Evolutionary conservation across 1,140 invertebrate genomes (phyloP).

Genomic region (Oryctes rhinoceros): DNA sequence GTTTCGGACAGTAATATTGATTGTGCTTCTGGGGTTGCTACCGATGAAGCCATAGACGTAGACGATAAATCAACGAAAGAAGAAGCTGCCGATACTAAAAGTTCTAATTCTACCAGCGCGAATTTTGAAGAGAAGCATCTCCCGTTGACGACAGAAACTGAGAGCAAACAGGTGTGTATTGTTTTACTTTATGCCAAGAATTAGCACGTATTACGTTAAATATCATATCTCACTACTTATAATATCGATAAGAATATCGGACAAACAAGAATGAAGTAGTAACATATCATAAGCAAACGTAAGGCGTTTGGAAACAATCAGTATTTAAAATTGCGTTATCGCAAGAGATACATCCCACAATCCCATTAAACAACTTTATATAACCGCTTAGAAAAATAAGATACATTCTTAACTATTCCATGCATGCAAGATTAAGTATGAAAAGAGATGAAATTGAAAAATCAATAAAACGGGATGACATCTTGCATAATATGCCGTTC

Average conservation of each 20-base stretch:
- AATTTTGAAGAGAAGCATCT: constrained; percentile 9
- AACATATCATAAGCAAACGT: neutral
- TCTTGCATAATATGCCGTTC: neutral
- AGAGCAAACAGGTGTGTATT: constrained; percentile 40
- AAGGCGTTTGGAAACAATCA: too few species aligned
- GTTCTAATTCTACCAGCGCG: neutral
- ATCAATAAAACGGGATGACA: constrained; percentile 4
- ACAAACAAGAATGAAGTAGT: neutral
- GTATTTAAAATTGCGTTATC: too few species aligned
- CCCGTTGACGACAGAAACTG: constrained; percentile 4
- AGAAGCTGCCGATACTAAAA: neutral
- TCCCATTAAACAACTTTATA: too few species aligned
- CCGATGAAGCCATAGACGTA: constrained; percentile 16
- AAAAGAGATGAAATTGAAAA: neutral
- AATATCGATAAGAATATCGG: neutral
- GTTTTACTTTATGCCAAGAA: neutral
- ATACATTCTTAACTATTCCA: too few species aligned
- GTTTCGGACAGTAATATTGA: constrained; percentile 39
- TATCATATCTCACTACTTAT: neutral
- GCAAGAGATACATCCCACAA: too few species aligned
- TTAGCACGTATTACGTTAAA: neutral
- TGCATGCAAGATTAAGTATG: too few species aligned
- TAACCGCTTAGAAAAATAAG: too few species aligned
- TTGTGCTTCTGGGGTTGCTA: constrained; percentile 24
- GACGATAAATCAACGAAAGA: constrained; percentile 42